phyloP scores from a whole-genome alignment of 2,797 vertebrate genomes.

The Gallinago stenura region DNA sequence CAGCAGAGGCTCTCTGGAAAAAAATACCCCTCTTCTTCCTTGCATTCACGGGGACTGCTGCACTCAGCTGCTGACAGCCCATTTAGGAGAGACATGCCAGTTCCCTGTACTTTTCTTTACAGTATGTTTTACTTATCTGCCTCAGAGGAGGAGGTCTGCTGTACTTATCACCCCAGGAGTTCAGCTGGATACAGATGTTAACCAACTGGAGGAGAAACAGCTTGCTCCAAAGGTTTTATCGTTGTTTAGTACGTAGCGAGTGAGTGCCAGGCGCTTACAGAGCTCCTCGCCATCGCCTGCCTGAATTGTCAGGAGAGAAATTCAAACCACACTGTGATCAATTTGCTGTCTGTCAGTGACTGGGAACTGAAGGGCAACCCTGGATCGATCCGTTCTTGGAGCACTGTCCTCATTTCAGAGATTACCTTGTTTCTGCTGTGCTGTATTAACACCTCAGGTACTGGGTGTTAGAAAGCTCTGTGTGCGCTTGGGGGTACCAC shows the following conservation, averaged over 20 bases:
- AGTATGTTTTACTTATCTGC: slow-evolving; percentile 36
- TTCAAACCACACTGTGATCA: neutral
- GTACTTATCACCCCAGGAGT: slow-evolving; percentile 19
- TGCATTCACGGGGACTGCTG: fast-evolving
- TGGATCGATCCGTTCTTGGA: neutral
- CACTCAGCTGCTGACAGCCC: neutral
- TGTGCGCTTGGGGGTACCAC: fast-evolving
- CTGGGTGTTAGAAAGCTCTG: neutral
- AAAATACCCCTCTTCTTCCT: neutral
- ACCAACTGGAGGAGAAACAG: neutral
- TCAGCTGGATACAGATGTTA: slow-evolving; percentile 21
- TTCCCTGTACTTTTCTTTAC: neutral
- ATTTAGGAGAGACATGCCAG: neutral
- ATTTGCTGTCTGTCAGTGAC: neutral
- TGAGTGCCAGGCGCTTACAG: neutral
- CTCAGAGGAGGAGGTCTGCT: slow-evolving; percentile 4
- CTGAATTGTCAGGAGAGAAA: neutral
- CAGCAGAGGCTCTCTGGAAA: neutral
- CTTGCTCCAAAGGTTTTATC: neutral
- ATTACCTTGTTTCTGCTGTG: neutral
- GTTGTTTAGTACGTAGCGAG: neutral
- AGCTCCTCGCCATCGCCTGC: neutral
- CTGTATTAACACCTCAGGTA: neutral
- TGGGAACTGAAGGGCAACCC: slow-evolving; percentile 29
- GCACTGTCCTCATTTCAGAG: slow-evolving; percentile 3